Evolutionary conservation across 1,140 invertebrate genomes (phyloP).

Genomic region (Onthophagus taurus): DNA sequence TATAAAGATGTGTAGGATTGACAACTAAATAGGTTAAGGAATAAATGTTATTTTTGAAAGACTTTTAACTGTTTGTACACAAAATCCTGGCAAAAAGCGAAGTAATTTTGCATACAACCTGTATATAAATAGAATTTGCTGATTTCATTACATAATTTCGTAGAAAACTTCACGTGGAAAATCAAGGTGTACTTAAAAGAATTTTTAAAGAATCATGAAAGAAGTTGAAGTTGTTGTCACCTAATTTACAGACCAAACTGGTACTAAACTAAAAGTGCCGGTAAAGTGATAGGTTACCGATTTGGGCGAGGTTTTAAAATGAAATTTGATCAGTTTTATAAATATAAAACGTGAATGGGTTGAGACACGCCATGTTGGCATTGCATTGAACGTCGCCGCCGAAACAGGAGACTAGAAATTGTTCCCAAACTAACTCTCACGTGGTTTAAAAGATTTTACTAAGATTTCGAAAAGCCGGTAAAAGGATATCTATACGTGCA

Average conservation of each 20-base stretch:
- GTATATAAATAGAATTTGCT: background rate
- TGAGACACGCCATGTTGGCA: conserved; percentile 61
- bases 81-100: background rate
- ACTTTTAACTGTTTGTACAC: background rate
- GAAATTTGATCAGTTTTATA: too few species aligned
- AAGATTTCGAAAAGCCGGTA: background rate
- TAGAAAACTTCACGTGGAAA: conserved; percentile 7
- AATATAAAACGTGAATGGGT: conserved; percentile 7
- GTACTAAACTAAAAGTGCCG: background rate
- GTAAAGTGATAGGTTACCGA: background rate
- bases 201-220: conserved; percentile 6
- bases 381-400: conserved; percentile 39
- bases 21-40: too few species aligned
- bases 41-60: background rate
- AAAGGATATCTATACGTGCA: too few species aligned
- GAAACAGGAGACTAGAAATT: conserved; percentile 18
- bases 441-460: background rate
- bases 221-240: too few species aligned
- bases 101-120: background rate
- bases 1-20: background rate
- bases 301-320: background rate
- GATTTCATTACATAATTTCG: background rate
- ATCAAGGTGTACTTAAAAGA: background rate
- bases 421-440: background rate
- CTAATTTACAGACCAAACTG: conserved; percentile 1